Percentiles rank a stretch among this genome's conserved stretches.
Conservation (phyloP, 2,113 vertebrate genomes). For the Rostratula benghalensis region DNA sequence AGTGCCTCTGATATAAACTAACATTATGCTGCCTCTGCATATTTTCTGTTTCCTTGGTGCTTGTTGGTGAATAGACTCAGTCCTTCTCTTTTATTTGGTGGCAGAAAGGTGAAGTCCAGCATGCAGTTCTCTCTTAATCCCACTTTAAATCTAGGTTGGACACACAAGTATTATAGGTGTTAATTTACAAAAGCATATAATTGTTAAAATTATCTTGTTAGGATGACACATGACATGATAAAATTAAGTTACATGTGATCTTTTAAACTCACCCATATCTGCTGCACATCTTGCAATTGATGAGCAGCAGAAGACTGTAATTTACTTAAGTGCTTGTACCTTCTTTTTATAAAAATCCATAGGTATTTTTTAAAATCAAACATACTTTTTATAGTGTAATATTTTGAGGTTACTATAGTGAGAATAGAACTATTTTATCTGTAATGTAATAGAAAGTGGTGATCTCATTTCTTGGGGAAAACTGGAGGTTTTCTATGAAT, state of each 20-base stretch:
- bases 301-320: not conserved
- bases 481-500: not conserved
- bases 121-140: not conserved
- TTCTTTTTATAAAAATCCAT: constrained; percentile 28
- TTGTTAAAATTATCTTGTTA: not conserved
- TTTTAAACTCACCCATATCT: not conserved
- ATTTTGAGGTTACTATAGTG: not conserved
- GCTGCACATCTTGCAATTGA: not conserved
- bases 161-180: not conserved
- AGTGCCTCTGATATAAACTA: not conserved
- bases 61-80: not conserved
- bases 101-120: not conserved
- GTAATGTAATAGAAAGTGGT: not conserved
- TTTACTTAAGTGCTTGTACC: not conserved
- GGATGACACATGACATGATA: not conserved
- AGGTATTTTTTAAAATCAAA: not conserved
- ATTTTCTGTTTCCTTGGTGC: not conserved
- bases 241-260: not conserved
- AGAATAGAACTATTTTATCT: not conserved
- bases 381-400: not conserved
- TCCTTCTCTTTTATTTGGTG: not conserved
- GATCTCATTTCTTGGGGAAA: not conserved
- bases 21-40: not conserved
- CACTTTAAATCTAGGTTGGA: not conserved
- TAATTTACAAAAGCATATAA: not conserved